Evolutionary conservation across 2,797 vertebrate species (phyloP).

Genomic region (Fistularia commersonii): DNA sequence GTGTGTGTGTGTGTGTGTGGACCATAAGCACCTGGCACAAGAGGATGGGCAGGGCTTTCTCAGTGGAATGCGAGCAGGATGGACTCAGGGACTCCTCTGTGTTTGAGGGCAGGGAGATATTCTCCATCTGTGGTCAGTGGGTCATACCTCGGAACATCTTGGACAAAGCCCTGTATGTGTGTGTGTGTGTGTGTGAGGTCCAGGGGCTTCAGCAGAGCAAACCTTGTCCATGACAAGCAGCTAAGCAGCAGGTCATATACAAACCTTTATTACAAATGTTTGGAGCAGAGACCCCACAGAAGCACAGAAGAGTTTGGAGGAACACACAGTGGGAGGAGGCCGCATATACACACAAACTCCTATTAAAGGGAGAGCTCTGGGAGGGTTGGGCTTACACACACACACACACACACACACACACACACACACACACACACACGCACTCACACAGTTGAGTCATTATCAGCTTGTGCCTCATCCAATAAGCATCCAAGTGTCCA

Average conservation of each 20-base stretch:
- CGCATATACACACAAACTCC: no score
- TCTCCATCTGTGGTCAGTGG: slow-evolving; percentile 34
- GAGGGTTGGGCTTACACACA: no score
- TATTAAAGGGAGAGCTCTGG: no score
- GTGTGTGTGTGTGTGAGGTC: slow-evolving; percentile 1
- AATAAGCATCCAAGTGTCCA: slow-evolving; percentile 74
- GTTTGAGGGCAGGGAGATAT: slow-evolving; percentile 3
- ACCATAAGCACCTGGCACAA: no score
- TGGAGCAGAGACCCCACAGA: no score
- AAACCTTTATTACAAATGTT: no score
- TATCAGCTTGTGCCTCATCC: slow-evolving; percentile 75
- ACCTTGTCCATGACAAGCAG: no score
- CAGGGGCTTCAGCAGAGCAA: background rate
- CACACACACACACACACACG: slow-evolving; percentile 45
- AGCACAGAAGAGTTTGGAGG: no score
- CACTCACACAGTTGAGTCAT: slow-evolving; percentile 69
- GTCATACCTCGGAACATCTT: slow-evolving; percentile 43
- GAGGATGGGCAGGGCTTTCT: background rate
- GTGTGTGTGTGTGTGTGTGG: no score
- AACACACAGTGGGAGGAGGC: no score
- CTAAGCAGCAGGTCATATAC: no score
- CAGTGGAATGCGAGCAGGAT: slow-evolving; percentile 9
- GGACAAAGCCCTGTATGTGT: slow-evolving; percentile 42
- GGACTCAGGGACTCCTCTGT: slow-evolving; percentile 7
- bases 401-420: no score